phyloP scores from a whole-genome alignment of 2,888 invertebrate genomes.

The Piscicola geometra region DNA sequence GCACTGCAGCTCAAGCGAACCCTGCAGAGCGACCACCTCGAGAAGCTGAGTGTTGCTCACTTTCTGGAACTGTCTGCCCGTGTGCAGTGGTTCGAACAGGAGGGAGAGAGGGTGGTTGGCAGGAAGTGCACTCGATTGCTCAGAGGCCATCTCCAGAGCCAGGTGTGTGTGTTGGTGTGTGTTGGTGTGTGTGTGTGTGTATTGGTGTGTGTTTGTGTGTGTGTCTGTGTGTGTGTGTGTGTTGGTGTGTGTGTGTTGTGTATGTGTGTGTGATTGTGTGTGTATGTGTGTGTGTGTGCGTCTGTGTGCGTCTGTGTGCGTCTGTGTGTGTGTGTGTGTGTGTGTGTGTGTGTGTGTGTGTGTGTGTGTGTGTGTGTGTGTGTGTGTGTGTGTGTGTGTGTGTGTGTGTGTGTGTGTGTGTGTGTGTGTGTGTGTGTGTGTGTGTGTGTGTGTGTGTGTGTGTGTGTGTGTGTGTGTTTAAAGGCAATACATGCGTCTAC shows the following conservation, averaged over 20 bases:
- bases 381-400: slow-evolving; percentile 24
- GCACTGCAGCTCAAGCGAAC: not conserved
- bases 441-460: slow-evolving; percentile 4
- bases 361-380: slow-evolving; percentile 2
- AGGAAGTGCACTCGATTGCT: slow-evolving; percentile 67
- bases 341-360: slow-evolving; percentile 26
- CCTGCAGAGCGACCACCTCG: slow-evolving; percentile 60
- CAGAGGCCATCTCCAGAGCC: slow-evolving; percentile 27
- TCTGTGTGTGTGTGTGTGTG: slow-evolving; percentile 13
- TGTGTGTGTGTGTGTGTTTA: no score
- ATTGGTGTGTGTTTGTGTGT: not conserved
- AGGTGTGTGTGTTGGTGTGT: not conserved
- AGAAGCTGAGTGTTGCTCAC: slow-evolving; percentile 70
- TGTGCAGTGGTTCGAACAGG: slow-evolving; percentile 72
- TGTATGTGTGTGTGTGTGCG: not conserved
- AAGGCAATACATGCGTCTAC: no score
- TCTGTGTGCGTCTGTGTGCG: not conserved
- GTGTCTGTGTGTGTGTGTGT: slow-evolving; percentile 18
- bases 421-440: slow-evolving; percentile 14
- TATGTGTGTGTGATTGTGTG: not conserved
- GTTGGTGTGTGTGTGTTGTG: slow-evolving; percentile 16
- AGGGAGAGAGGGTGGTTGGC: slow-evolving; percentile 65
- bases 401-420: slow-evolving; percentile 19
- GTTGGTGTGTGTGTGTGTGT: not conserved
- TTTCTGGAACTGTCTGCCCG: slow-evolving; percentile 71